These are phyloP conservation scores for Conistra vaccinii DNA, from an alignment of 2,888 invertebrate genomes.

Conservation along the genomic window DNA sequence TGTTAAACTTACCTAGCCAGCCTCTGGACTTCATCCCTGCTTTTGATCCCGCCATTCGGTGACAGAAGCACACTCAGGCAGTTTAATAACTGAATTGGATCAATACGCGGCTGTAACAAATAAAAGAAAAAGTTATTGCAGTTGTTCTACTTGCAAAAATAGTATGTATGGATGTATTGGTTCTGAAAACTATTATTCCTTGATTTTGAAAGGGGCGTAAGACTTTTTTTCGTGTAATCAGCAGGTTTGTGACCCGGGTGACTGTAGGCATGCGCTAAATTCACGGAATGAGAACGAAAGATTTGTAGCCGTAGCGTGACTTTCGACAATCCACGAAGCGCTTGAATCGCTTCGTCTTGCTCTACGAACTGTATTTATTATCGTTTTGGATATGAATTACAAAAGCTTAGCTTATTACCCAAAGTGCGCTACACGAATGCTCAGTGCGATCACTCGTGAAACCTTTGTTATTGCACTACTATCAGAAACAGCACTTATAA, in stretches of 20 bases:
- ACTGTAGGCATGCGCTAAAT: not conserved
- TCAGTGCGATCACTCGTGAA: not conserved
- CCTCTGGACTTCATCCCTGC: slow-evolving; percentile 96
- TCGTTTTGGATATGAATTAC: not conserved
- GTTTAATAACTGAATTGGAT: slow-evolving; percentile 96
- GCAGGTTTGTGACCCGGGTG: not conserved
- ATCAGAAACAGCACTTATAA: not conserved
- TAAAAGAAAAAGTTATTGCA: slow-evolving; percentile 51
- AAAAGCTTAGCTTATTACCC: not conserved
- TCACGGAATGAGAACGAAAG: not conserved
- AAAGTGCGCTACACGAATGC: not conserved
- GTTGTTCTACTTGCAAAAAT: not conserved
- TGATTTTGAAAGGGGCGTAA: not conserved
- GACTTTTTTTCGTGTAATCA: not conserved
- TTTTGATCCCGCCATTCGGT: slow-evolving; percentile 96
- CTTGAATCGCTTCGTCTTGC: no score
- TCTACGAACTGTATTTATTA: no score
- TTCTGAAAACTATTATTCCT: not conserved
- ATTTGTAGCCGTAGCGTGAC: not conserved
- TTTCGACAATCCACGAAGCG: not conserved
- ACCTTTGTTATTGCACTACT: not conserved
- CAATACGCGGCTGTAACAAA: slow-evolving; percentile 96
- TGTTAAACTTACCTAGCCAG: slow-evolving; percentile 93
- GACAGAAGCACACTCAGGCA: slow-evolving; percentile 96
- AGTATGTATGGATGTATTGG: not conserved